Evolutionary conservation across 1,140 invertebrate species (phyloP).

Genomic region (Drosophila busckii): DNA sequence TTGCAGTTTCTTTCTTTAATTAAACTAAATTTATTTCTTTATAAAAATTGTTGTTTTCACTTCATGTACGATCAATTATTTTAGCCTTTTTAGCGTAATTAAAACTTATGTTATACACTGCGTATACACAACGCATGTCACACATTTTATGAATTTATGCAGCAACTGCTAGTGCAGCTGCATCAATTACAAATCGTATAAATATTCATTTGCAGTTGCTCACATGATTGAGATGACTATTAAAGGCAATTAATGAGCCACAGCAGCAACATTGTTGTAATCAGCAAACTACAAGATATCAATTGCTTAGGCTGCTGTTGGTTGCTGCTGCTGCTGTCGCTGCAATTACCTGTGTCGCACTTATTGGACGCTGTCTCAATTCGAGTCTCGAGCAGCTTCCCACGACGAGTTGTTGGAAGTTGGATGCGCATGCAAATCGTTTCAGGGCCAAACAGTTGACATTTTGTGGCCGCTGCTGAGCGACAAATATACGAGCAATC

Average conservation of each 20-base stretch:
- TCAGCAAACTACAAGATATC: too few relatives aligned
- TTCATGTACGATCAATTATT: too few relatives aligned
- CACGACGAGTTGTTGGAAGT: too few relatives aligned
- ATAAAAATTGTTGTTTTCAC: too few relatives aligned
- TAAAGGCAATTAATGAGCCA: slow-evolving; percentile 61
- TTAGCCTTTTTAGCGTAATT: slow-evolving; percentile 47
- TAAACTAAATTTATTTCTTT: too few relatives aligned
- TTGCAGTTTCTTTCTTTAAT: too few relatives aligned
- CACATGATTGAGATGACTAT: slow-evolving; percentile 57
- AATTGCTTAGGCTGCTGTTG: too few relatives aligned
- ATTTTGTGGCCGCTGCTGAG: slow-evolving; percentile 58
- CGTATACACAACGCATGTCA: slow-evolving; percentile 38
- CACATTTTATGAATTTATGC: slow-evolving; percentile 56
- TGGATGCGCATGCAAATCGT: slow-evolving; percentile 54
- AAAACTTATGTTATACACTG: slow-evolving; percentile 53
- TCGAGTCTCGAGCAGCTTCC: slow-evolving; percentile 20
- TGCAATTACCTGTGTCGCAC: background rate
- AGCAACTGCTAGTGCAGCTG: slow-evolving; percentile 2
- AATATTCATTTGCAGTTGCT: slow-evolving; percentile 70
- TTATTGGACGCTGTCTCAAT: too few relatives aligned
- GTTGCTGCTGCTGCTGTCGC: slow-evolving; percentile 33
- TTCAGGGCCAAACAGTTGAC: slow-evolving; percentile 50
- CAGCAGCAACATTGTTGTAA: too few relatives aligned
- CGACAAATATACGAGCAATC: slow-evolving; percentile 62
- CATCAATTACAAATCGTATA: slow-evolving; percentile 26